Evolutionary conservation across 2,113 vertebrate genomes (phyloP).

Genomic region (Gambusia affinis): DNA sequence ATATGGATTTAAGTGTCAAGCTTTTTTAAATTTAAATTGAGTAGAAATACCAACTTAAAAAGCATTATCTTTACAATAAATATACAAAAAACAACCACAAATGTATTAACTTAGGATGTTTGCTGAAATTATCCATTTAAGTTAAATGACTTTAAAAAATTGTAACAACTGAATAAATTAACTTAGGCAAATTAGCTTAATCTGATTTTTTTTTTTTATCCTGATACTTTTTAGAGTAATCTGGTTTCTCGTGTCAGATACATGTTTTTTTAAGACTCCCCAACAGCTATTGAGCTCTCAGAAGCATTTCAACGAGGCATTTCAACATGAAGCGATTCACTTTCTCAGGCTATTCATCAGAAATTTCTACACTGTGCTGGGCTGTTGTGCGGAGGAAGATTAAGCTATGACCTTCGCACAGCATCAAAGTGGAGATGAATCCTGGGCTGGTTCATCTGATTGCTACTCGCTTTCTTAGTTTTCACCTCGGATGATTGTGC

Average conservation of each 20-base stretch:
- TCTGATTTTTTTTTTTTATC: too few relatives aligned
- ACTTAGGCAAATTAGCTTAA: background rate
- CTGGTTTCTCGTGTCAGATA: conserved; percentile 9
- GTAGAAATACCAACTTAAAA: background rate
- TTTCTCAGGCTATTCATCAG: conserved; percentile 47
- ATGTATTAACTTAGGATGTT: too few relatives aligned
- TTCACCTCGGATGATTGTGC: conserved; percentile 62
- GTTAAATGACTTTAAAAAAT: background rate
- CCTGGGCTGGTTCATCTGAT: conserved; percentile 55
- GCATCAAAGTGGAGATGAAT: conserved; percentile 46
- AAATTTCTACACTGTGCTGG: conserved; percentile 18
- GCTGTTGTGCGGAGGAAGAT: conserved; percentile 34
- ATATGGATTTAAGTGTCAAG: background rate
- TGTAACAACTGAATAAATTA: background rate
- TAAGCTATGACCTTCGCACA: conserved; percentile 62
- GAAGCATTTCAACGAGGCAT: conserved; percentile 6
- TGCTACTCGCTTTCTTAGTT: conserved; percentile 44
- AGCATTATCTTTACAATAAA: background rate
- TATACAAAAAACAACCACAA: background rate
- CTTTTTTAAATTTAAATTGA: background rate
- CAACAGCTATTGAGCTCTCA: conserved; percentile 30
- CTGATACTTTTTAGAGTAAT: conserved; percentile 15
- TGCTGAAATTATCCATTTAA: background rate
- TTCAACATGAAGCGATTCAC: conserved; percentile 41
- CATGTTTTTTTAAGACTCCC: conserved; percentile 11